Base-by-base conservation (phyloP, 2,113 vertebrate species). In the Labrus mixtus region DNA sequence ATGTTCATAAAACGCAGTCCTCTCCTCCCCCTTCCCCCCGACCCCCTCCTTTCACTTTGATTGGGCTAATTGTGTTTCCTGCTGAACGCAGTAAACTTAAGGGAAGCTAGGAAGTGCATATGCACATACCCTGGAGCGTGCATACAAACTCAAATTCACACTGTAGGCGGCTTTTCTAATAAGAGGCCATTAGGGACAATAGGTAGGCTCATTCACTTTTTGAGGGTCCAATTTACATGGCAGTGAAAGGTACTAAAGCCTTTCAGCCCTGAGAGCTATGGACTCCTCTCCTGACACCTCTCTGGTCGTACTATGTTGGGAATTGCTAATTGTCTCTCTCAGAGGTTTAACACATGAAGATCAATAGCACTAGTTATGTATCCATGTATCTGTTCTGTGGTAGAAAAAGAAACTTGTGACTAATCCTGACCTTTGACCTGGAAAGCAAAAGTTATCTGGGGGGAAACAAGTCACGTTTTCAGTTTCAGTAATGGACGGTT, bases 41-140 rank as follows among this genome's bases (percentile, higher is more conserved):
- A 71, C 66, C 68, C 71, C 68, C 79, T 81, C 79, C 78, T 91
- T 84, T 90, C 86, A 88, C 90, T 93, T 90, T 94, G 91, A 93
- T 92, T 91, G 89, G 85, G 76, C 89, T 92, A 94, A 93, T 93
- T 92, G 88, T 90, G 90, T 90, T 93, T 93, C 90, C 90, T 92
- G 89, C 89, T 90, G 87, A 89, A 85, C 75, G 87, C 89, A 90
- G 86, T 93, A 92, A 93, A 93, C 86, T 84, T 86, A 70, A 77
- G 73, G 71, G 81, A 83, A 77, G 81, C 73, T 68, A 83, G 87
- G 87, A 88, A 85, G 83, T 78, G 82, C 73, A 81, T 76, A 81
- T 80, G 81, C 76, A 80, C 74, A 8, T 86, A 78, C 68, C 86
- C 90, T 66, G 83, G 54, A 91, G 89, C 83, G 19, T 53, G 70